These are phyloP conservation scores for Myopa tessellatipennis DNA, from an alignment of 2,888 invertebrate genomes.

Conservation along the genomic window DNA sequence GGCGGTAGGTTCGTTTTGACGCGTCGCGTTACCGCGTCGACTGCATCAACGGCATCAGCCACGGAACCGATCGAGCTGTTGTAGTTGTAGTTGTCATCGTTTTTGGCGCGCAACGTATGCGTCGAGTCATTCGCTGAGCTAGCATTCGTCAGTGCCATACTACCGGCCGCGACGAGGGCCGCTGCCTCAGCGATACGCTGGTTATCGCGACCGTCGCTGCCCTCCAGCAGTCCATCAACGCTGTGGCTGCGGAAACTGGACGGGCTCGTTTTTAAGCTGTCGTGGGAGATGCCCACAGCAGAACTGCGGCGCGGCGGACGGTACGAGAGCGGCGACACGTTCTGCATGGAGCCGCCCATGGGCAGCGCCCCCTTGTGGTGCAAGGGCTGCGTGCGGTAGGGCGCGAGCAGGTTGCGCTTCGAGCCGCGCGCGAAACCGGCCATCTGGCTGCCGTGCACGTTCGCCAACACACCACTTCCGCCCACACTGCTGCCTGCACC, in stretches of 20 bases:
- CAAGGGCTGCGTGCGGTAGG: constrained; percentile 63
- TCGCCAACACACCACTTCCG: constrained; percentile 55
- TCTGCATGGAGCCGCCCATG: constrained; percentile 59
- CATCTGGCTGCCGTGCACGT: constrained; percentile 54
- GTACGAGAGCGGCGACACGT: constrained; percentile 58
- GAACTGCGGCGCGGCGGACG: constrained; percentile 62
- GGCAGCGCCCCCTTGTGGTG: constrained; percentile 47
- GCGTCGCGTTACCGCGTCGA: constrained; percentile 55
- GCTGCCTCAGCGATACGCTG: constrained; percentile 61
- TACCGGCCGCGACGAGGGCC: constrained; percentile 60
- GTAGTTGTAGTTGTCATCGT: constrained; percentile 41
- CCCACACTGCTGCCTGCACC: not conserved
- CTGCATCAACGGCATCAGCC: constrained; percentile 40
- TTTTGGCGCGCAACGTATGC: constrained; percentile 57
- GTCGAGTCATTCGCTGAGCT: constrained; percentile 53
- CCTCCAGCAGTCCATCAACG: constrained; percentile 74
- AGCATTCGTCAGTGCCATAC: constrained; percentile 61
- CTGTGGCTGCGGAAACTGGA: constrained; percentile 72
- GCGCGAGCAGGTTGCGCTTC: constrained; percentile 61
- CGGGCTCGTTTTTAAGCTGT: constrained; percentile 60
- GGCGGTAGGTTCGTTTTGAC: constrained; percentile 59
- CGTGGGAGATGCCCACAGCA: constrained; percentile 62
- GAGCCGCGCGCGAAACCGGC: constrained; percentile 59
- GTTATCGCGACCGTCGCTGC: constrained; percentile 52
- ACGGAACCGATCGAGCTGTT: constrained; percentile 42